Evolutionary conservation across 2,888 invertebrate species (phyloP).

Genomic region (Asteroscopus sphinx): DNA sequence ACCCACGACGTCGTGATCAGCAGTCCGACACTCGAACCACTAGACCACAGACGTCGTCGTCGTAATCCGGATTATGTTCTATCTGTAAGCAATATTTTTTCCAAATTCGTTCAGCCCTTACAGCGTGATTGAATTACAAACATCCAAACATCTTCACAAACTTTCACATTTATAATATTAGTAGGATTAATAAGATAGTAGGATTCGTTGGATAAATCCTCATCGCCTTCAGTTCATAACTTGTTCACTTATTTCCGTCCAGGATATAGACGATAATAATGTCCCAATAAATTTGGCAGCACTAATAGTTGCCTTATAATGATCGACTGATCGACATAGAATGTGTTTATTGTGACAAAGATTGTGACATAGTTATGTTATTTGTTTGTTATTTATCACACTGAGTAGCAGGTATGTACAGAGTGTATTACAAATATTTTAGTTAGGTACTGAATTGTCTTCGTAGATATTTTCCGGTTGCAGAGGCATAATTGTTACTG

Average conservation of each 20-base stretch:
- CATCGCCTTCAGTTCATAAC: neutral
- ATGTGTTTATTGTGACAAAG: conserved; percentile 56
- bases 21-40: too few species aligned
- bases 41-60: too few species aligned
- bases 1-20: too few species aligned
- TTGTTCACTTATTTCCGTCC: conserved; percentile 13
- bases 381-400: conserved; percentile 30
- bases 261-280: conserved; percentile 29
- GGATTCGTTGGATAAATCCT: too few species aligned
- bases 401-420: conserved; percentile 16
- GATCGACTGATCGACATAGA: conserved; percentile 55
- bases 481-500: too few species aligned
- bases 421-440: conserved; percentile 16
- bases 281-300: conserved; percentile 44
- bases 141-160: too few species aligned
- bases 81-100: too few species aligned
- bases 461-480: neutral
- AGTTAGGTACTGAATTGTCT: conserved; percentile 23
- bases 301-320: conserved; percentile 63
- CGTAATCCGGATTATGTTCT: too few species aligned
- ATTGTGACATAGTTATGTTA: conserved; percentile 50
- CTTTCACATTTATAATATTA: too few species aligned
- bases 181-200: too few species aligned
- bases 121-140: too few species aligned
- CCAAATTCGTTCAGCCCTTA: too few species aligned